Evolutionary conservation across 2,888 invertebrate species (phyloP).

Genomic region (Cephus spinipes): DNA sequence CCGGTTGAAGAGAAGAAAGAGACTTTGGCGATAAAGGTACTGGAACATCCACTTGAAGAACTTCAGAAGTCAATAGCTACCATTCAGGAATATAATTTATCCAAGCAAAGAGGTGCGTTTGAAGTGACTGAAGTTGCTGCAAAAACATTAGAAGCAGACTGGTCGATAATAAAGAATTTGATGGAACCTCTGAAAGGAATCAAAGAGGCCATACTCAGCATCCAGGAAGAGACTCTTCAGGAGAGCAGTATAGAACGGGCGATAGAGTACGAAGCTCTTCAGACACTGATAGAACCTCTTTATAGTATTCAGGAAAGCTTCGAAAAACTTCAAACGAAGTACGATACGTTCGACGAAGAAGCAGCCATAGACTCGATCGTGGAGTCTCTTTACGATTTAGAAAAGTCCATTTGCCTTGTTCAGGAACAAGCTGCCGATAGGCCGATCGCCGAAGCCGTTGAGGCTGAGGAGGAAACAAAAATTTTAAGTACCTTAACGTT

Average conservation of each 20-base stretch:
- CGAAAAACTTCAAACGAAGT: slow-evolving; percentile 22
- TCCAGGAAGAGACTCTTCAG: slow-evolving; percentile 21
- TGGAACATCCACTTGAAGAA: slow-evolving; percentile 41
- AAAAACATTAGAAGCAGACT: slow-evolving; percentile 25
- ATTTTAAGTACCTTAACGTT: slow-evolving; percentile 25
- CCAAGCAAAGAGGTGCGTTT: background rate
- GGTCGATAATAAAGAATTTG: slow-evolving; percentile 35
- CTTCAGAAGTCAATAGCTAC: slow-evolving; percentile 46
- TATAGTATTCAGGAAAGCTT: slow-evolving; percentile 32
- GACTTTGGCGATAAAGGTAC: slow-evolving; percentile 7
- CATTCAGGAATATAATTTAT: slow-evolving; percentile 45
- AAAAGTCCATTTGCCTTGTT: slow-evolving; percentile 43
- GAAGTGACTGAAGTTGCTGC: slow-evolving; percentile 4
- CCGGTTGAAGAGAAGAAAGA: slow-evolving; percentile 26
- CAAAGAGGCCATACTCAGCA: slow-evolving; percentile 26
- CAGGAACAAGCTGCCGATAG: slow-evolving; percentile 39
- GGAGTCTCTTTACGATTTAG: slow-evolving; percentile 44
- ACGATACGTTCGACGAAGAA: slow-evolving; percentile 28
- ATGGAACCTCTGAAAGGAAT: slow-evolving; percentile 34
- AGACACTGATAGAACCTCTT: background rate
- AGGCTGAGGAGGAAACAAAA: slow-evolving; percentile 22
- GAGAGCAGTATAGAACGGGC: slow-evolving; percentile 14
- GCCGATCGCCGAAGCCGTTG: slow-evolving; percentile 18
- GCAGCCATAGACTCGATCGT: slow-evolving; percentile 40
- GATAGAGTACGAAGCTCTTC: slow-evolving; percentile 15